Conservation (phyloP, 2,888 invertebrate species). For the Athalia cordata region DNA sequence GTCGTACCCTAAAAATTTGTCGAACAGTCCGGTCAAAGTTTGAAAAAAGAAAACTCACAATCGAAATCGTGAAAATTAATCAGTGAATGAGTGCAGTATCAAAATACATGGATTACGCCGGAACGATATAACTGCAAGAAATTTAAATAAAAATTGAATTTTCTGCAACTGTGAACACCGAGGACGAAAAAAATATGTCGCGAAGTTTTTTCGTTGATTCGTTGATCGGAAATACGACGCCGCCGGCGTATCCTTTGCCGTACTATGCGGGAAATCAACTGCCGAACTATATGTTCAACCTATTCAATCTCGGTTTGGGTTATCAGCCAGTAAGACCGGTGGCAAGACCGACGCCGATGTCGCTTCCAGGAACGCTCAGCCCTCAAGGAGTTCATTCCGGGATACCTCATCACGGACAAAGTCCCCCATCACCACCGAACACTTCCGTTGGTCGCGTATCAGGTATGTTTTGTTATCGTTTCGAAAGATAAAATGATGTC, state of each 20-base stretch:
- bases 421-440: conserved; percentile 65
- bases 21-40: not conserved
- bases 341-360: conserved; percentile 62
- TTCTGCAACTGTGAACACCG: not conserved
- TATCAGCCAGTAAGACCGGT: conserved; percentile 69
- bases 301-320: conserved; percentile 68
- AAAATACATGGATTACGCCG: conserved; percentile 18
- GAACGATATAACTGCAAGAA: not conserved
- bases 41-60: not conserved
- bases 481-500: not conserved
- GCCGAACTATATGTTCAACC: conserved; percentile 73
- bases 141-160: not conserved
- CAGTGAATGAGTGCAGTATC: conserved; percentile 11
- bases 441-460: conserved; percentile 59
- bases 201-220: conserved; percentile 89
- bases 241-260: conserved; percentile 73
- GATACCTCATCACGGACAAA: conserved; percentile 59
- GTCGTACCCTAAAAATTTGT: not conserved
- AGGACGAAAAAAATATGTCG: conserved; percentile 78
- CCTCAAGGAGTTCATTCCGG: conserved; percentile 53
- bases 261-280: conserved; percentile 69
- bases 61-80: conserved; percentile 20
- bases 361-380: conserved; percentile 59
- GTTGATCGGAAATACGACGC: conserved; percentile 80
- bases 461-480: conserved; percentile 56